A percentile compares a stretch with the other conserved stretches of the same genome.
phyloP scores from a whole-genome alignment of 2,888 invertebrate genomes.

The Piscicola geometra region DNA sequence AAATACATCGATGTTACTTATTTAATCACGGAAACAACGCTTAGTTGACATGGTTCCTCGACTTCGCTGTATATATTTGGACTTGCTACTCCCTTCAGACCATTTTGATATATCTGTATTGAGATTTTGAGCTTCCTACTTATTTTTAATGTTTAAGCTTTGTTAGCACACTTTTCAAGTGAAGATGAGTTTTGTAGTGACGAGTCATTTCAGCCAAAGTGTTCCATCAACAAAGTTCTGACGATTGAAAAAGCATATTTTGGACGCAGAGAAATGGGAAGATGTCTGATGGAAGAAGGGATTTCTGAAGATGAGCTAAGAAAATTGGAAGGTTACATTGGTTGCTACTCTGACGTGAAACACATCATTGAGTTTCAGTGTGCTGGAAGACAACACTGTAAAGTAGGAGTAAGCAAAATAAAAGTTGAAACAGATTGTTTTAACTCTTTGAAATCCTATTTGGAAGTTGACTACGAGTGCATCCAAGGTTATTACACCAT shows the following conservation, averaged over 20 bases:
- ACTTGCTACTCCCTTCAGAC: too few species aligned
- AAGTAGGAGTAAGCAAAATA: not conserved
- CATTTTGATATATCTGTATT: not conserved
- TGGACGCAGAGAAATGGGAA: conserved; percentile 10
- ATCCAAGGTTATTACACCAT: not conserved
- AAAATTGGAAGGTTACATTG: not conserved
- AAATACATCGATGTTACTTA: too few species aligned
- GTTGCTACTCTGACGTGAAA: conserved; percentile 25
- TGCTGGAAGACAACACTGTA: conserved; percentile 14
- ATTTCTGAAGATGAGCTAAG: not conserved
- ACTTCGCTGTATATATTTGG: too few species aligned
- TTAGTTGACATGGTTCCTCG: too few species aligned
- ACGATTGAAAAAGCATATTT: not conserved
- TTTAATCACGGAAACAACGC: too few species aligned
- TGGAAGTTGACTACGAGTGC: conserved; percentile 10
- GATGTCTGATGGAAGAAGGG: conserved; percentile 20
- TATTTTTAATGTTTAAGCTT: not conserved
- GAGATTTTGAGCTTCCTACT: not conserved
- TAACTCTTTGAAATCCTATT: conserved; percentile 7
- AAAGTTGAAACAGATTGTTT: conserved; percentile 13
- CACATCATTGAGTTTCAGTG: conserved; percentile 15
- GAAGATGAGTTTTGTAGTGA: not conserved
- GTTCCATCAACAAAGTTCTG: not conserved
- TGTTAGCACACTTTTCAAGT: too few species aligned
- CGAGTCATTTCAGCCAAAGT: not conserved